Percentiles rank a stretch among this genome's conserved stretches.
Conservation (phyloP, 2,888 invertebrate species). For the Hololepta plana region DNA sequence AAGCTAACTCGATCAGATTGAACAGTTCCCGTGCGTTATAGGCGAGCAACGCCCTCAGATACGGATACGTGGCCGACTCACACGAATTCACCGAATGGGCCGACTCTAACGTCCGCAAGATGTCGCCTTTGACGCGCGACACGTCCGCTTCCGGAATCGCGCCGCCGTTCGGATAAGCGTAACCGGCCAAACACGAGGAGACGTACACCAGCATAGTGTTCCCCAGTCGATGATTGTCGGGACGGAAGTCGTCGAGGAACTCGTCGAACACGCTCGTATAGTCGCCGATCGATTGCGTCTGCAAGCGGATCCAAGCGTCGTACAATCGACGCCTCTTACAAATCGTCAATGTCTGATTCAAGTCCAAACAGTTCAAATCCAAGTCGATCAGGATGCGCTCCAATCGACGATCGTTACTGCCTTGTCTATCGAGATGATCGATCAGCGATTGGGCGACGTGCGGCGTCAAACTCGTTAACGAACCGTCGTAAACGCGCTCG, state of each 20-base stretch:
- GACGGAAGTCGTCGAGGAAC: slow-evolving; percentile 34
- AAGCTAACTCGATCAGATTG: slow-evolving; percentile 69
- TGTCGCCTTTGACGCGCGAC: slow-evolving; percentile 51
- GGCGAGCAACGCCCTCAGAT: slow-evolving; percentile 51
- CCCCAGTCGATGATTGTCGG: slow-evolving; percentile 41
- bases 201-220: slow-evolving; percentile 74
- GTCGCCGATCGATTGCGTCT: slow-evolving; percentile 58
- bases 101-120: slow-evolving; percentile 49
- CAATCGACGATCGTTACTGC: slow-evolving; percentile 29
- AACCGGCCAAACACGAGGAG: slow-evolving; percentile 72
- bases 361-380: slow-evolving; percentile 55
- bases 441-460: slow-evolving; percentile 55
- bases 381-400: slow-evolving; percentile 55
- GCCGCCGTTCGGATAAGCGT: slow-evolving; percentile 67
- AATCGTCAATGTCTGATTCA: slow-evolving; percentile 46
- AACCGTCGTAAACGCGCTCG: slow-evolving; percentile 47
- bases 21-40: slow-evolving; percentile 75
- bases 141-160: slow-evolving; percentile 44
- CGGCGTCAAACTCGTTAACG: slow-evolving; percentile 43
- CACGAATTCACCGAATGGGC: slow-evolving; percentile 44
- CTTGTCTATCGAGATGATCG: slow-evolving; percentile 38
- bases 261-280: slow-evolving; percentile 57
- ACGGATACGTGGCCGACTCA: slow-evolving; percentile 50
- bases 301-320: slow-evolving; percentile 56
- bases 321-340: slow-evolving; percentile 39